Base-by-base conservation (phyloP, 2,113 vertebrate genomes). In the Dolichallabes microphthalmus region DNA sequence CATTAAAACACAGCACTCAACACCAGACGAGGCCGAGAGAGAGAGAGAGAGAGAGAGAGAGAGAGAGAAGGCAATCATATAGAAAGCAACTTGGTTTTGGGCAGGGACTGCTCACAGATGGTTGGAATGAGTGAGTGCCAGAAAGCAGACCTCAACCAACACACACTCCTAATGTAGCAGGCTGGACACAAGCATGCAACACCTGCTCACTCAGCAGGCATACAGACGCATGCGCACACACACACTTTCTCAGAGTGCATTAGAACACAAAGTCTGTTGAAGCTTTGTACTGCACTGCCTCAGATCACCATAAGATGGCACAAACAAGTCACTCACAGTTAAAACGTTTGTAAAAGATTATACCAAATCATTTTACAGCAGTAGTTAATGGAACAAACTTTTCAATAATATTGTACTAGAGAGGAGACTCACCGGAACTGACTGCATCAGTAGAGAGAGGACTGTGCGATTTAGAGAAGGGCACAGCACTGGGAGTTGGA, bases 381-480 rank as follows among this genome's bases (percentile, higher is more conserved):
- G 25, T 32, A 22, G 14, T 58, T 73, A 32, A 66, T 13, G 0
- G 58, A 76, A 32, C 13, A 71, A 39, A 39, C 55, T 30, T 60
- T 75, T 84, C 2, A 61, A 25, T 60, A 25, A 45, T 6, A 17
- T 2, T 57, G 22, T 35, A 20, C 66, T 9, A 27, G 50, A 58
- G 53, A n/a, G 17, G 8, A 27, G 11, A 88, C 96, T 93, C 89
- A 98, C 98, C 98, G 2, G 93, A 92, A 91, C 89, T 86, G 17
- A 91, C 53, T 30, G 93, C 93, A 89, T 98, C 97, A 1, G 95
- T 91, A 3, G 95, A 95, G 88, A 95, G 94, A 1, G 98, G 98
- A 88, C 97, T 98, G 91, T 97, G 97, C n/a, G 96, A 96, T 87
- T 97, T 95, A 87, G 94, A 93, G 61, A 95, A 93, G 17, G 96